A percentile compares a stretch with the other conserved stretches of the same genome.
These are phyloP conservation scores for Eulemur coronatus DNA, from an alignment of 2,797 vertebrate genomes.

Conservation along the genomic window DNA sequence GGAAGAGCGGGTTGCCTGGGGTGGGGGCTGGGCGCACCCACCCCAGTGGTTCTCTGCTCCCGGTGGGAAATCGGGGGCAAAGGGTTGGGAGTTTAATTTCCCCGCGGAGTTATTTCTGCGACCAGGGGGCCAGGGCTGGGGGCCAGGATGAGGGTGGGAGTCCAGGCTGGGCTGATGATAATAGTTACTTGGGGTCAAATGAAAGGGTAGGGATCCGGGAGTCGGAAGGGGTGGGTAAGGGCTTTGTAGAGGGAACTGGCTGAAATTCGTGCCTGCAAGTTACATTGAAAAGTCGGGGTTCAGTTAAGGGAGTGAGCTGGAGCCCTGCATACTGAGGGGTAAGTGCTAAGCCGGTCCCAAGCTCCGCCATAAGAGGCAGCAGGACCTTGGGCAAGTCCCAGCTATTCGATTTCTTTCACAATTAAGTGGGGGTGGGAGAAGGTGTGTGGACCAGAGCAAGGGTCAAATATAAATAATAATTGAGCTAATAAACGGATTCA, in stretches of 20 bases:
- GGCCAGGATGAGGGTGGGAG: not conserved
- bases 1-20: too few species aligned
- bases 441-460: not conserved
- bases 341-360: not conserved
- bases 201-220: not conserved
- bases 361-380: not conserved
- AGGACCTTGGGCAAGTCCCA: not conserved
- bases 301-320: not conserved
- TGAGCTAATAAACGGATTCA: not conserved
- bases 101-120: not conserved
- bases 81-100: not conserved
- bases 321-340: not conserved
- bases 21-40: not conserved
- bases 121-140: not conserved
- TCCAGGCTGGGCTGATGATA: not conserved
- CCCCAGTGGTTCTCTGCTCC: not conserved
- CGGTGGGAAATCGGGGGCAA: not conserved
- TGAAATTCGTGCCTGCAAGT: not conserved
- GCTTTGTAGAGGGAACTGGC: not conserved
- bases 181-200: not conserved
- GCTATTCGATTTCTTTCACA: not conserved
- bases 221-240: not conserved
- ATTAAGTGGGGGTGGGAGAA: not conserved
- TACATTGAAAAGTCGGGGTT: not conserved
- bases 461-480: not conserved